Evolutionary conservation across 2,113 vertebrate genomes (phyloP), one percentile per base, ranked within the genome.

Genomic region (Nothocercus julius): DNA sequence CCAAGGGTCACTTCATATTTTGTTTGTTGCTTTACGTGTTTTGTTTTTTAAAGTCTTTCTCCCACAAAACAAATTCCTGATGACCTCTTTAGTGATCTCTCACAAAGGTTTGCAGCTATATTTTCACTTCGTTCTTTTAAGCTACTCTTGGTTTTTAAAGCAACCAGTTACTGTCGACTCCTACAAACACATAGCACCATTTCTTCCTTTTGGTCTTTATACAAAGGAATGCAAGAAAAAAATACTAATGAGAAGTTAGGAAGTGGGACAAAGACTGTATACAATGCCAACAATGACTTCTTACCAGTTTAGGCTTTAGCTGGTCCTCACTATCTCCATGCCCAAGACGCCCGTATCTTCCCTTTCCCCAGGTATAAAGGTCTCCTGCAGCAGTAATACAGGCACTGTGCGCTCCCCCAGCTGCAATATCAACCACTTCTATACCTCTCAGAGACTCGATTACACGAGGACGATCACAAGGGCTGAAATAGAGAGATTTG

Each of bases 261-360:
- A 94, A 32, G 17, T 67, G 47, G 34, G 21, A 82, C 18, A 36
- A 77, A 36, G 32, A 10, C 17, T 38, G 7, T 1, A 36, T 1
- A 70, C 15, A 78, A 78, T 28, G 53, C 17, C 24, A 15, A 79
- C 17, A 12, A 77, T 40, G 25, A 5, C 42, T 82, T 62, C 97
- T 97, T 70, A 99, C 99, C 98, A 99, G 96, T 91, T 99, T 99
- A 40, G 99, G 99, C 97, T 99, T 99, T 5, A 99, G 97, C 24
- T 99, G 99, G 94, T 99, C 99, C 89, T 99, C 99, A 22, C 99
- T 99, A 95, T 99, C 99, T 16, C 99, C 99, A 10, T 99, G 99
- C 7, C 99, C 99, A 74, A 99, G 98, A 17, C 99, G 98, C 32
- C 99, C 99, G 0, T 99, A 99, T 38, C 99, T 98, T 49, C 99